Evolutionary conservation across 2,113 vertebrate species (phyloP).

Genomic region (Catharus bicknelli): DNA sequence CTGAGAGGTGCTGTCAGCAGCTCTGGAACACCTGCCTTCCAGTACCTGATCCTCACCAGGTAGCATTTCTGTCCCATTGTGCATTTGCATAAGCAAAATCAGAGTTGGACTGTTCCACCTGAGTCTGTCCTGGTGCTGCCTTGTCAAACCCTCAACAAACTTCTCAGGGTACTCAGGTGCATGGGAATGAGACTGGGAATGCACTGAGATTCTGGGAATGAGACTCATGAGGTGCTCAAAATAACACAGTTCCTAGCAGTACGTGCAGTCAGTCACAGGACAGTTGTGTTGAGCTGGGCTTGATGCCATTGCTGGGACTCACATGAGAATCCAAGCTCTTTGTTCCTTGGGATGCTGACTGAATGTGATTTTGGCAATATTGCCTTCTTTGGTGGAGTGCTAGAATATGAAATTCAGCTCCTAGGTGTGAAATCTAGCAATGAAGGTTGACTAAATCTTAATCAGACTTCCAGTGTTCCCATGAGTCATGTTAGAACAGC

Average conservation of each 20-base stretch:
- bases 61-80: accelerated
- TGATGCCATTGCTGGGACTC: not conserved
- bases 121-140: not conserved
- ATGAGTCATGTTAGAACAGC: not conserved
- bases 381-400: not conserved
- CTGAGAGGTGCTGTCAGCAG: not conserved
- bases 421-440: not conserved
- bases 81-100: not conserved
- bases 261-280: not conserved
- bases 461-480: not conserved
- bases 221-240: not conserved
- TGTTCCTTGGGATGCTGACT: not conserved
- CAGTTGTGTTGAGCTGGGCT: not conserved
- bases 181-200: not conserved
- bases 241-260: not conserved
- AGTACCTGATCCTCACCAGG: not conserved
- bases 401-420: not conserved
- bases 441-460: not conserved
- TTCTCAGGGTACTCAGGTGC: not conserved
- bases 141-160: not conserved
- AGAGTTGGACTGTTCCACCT: not conserved
- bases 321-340: not conserved
- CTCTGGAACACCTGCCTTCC: not conserved
- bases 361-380: not conserved
- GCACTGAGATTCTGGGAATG: not conserved